Evolutionary conservation across 2,113 vertebrate genomes (phyloP).

Genomic region (Amblyornis subalaris): DNA sequence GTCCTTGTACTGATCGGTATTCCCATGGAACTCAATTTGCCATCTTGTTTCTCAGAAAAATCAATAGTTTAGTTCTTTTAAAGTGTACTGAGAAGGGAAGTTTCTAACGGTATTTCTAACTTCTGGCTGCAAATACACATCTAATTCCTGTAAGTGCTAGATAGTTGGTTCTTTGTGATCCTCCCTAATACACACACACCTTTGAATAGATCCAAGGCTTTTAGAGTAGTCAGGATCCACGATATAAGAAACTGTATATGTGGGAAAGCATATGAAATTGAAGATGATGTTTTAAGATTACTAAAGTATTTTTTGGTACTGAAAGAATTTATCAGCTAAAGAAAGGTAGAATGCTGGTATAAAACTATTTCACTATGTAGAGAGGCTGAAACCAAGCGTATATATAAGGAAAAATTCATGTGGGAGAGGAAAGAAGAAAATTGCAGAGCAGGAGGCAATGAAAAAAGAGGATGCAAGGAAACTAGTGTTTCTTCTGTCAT

Average conservation of each 20-base stretch:
- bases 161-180: not conserved
- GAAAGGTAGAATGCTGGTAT: not conserved
- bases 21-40: not conserved
- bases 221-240: not conserved
- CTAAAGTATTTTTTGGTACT: not conserved
- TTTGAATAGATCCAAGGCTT: not conserved
- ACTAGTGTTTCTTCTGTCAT: not conserved
- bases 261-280: not conserved
- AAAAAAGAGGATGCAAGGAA: not conserved
- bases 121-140: not conserved
- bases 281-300: not conserved
- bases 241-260: not conserved
- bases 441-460: not conserved
- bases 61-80: not conserved
- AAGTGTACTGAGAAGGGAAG: not conserved
- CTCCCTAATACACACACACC: fast-evolving
- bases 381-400: not conserved
- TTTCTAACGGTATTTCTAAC: not conserved
- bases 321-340: not conserved
- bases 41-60: not conserved
- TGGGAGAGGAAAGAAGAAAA: not conserved
- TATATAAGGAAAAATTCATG: not conserved
- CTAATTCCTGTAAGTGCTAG: not conserved
- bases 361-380: not conserved
- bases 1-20: not conserved